A percentile compares a stretch with the other conserved stretches of the same genome.
Conservation (phyloP, 2,113 vertebrate species). For the Clarias batrachus region DNA sequence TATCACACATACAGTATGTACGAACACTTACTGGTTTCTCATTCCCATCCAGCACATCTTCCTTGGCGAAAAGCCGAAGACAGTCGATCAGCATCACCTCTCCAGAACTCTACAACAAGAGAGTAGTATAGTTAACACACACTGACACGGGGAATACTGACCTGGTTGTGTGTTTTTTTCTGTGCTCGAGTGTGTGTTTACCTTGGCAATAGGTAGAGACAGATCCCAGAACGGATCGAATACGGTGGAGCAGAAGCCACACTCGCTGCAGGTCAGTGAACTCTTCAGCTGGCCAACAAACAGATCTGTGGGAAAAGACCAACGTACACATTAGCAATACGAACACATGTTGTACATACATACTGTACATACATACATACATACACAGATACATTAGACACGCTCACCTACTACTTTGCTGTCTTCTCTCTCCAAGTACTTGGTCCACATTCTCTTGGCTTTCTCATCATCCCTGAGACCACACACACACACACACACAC, state of each 20-base stretch:
- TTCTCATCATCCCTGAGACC: conserved; percentile 86
- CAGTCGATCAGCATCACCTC: conserved; percentile 91
- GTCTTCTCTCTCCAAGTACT: conserved; percentile 90
- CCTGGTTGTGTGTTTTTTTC: not conserved
- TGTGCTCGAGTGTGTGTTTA: conserved; percentile 49
- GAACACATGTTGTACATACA: not conserved
- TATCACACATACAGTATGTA: not conserved
- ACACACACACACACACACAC: not conserved
- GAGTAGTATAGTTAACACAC: conserved; percentile 6
- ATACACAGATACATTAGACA: not conserved
- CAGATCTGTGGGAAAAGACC: conserved; percentile 74
- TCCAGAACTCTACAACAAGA: conserved; percentile 75
- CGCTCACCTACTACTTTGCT: conserved; percentile 90
- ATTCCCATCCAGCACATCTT: conserved; percentile 90
- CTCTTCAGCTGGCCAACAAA: conserved; percentile 97
- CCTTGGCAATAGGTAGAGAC: conserved; percentile 91
- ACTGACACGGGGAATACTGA: not conserved
- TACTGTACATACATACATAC: not conserved
- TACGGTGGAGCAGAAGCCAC: conserved; percentile 89
- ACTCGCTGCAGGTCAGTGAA: conserved; percentile 87
- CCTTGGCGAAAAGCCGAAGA: conserved; percentile 90
- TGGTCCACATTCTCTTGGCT: conserved; percentile 89
- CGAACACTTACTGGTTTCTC: conserved; percentile 83
- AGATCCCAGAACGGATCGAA: conserved; percentile 98
- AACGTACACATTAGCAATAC: not conserved